Evolutionary conservation across 2,113 vertebrate species (phyloP).

Genomic region (Mirounga angustirostris): DNA sequence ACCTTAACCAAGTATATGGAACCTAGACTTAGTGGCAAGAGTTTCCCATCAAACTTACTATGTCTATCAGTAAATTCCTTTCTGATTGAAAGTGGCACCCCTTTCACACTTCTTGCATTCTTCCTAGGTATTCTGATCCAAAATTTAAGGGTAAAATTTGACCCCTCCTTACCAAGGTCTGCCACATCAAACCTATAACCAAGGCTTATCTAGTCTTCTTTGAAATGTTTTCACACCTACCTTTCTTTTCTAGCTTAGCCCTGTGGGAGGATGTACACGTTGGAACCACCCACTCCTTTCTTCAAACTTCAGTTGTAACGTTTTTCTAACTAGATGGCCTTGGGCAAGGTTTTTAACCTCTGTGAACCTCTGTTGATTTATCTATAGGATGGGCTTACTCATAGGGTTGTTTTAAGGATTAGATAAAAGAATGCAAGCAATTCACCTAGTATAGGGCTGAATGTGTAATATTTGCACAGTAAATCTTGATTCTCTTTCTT

Average conservation of each 20-base stretch:
- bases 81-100: background rate
- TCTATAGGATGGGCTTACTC: background rate
- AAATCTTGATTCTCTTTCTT: constrained; percentile 23
- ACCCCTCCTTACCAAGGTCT: background rate
- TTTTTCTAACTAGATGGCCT: background rate
- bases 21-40: background rate
- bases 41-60: background rate
- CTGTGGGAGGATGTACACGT: background rate
- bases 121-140: constrained; percentile 1
- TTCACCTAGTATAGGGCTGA: background rate
- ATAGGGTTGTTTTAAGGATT: background rate
- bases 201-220: background rate
- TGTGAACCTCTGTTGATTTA: background rate
- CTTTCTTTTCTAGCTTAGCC: background rate
- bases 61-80: background rate
- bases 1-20: background rate
- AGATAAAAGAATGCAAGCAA: background rate
- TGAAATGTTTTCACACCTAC: background rate
- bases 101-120: background rate
- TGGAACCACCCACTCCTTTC: background rate
- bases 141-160: background rate
- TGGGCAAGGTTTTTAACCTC: background rate
- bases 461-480: background rate
- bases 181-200: background rate
- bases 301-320: background rate